Percentiles rank a stretch among this genome's conserved stretches.
Conservation (phyloP, 2,888 invertebrate species). For the Meteorus cinctellus region DNA sequence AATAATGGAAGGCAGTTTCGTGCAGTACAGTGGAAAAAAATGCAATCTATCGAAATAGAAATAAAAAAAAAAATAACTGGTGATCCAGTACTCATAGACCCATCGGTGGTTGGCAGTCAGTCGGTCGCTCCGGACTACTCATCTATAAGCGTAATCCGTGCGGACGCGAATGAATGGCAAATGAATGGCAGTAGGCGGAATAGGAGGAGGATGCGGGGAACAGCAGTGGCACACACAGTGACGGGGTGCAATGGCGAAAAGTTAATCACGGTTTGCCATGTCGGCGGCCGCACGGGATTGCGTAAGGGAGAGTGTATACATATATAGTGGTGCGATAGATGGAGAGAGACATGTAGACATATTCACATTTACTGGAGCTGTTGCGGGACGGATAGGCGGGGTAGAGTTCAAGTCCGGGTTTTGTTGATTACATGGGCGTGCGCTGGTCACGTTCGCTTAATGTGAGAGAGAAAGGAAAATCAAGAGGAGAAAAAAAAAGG, state of each 20-base stretch:
- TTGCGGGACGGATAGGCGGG: slow-evolving; percentile 38
- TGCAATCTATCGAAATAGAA: slow-evolving; percentile 35
- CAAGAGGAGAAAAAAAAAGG: slow-evolving; percentile 28
- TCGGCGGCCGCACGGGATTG: slow-evolving; percentile 57
- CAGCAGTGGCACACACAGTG: slow-evolving; percentile 59
- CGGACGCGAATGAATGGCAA: slow-evolving; percentile 73
- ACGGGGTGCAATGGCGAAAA: slow-evolving; percentile 67
- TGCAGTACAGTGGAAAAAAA: slow-evolving; percentile 19
- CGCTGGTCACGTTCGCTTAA: slow-evolving; percentile 55
- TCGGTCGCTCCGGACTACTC: slow-evolving; percentile 48
- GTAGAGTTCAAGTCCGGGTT: slow-evolving; percentile 56
- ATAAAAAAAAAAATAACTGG: background rate
- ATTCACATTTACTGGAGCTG: slow-evolving; percentile 14
- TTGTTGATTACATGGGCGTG: slow-evolving; percentile 73
- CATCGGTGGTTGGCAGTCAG: slow-evolving; percentile 44
- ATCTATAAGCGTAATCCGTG: slow-evolving; percentile 66
- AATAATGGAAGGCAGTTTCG: slow-evolving; percentile 8
- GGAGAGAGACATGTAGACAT: background rate
- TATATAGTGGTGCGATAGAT: background rate
- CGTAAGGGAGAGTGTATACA: slow-evolving; percentile 43
- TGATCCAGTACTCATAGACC: slow-evolving; percentile 27
- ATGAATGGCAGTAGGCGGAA: slow-evolving; percentile 63
- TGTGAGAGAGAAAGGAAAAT: slow-evolving; percentile 48
- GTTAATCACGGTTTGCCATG: slow-evolving; percentile 74
- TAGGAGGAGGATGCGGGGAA: slow-evolving; percentile 28